These are phyloP conservation scores for Pantala flavescens DNA, from an alignment of 1,140 invertebrate genomes.

Conservation along the genomic window DNA sequence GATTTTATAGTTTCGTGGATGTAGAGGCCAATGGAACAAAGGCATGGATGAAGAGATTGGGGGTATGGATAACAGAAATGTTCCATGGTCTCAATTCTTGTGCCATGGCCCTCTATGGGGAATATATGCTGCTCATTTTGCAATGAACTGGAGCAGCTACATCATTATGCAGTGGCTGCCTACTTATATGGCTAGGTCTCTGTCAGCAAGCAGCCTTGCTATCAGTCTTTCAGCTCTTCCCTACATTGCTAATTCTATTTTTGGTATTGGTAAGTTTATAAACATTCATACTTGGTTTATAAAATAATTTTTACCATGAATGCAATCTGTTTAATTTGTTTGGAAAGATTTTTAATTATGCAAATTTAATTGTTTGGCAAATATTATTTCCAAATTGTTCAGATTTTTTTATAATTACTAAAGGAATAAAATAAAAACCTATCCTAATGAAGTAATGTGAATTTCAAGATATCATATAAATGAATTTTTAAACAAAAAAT, in stretches of 20 bases:
- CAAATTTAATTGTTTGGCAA: neutral
- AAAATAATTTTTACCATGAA: no score
- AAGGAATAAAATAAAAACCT: no score
- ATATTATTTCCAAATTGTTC: no score
- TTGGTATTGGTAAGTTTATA: conserved; percentile 54
- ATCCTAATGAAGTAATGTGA: no score
- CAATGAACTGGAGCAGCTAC: conserved; percentile 77
- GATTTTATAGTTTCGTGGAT: neutral
- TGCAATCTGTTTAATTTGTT: neutral
- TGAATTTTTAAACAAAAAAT: no score
- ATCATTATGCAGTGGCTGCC: conserved; percentile 79
- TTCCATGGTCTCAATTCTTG: conserved; percentile 57
- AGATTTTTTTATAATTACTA: no score
- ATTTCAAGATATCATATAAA: no score
- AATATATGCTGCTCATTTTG: conserved; percentile 68
- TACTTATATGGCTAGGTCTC: conserved; percentile 55
- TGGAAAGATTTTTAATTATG: conserved; percentile 3
- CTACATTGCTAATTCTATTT: conserved; percentile 64
- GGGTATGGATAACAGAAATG: conserved; percentile 34
- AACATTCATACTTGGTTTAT: neutral
- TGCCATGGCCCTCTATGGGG: conserved; percentile 64
- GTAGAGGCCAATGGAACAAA: neutral
- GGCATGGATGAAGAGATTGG: conserved; percentile 23
- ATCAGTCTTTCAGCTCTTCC: conserved; percentile 69
- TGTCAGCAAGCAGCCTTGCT: conserved; percentile 58